Evolutionary conservation across 2,113 vertebrate genomes (phyloP).

Genomic region (Antigone vipio): DNA sequence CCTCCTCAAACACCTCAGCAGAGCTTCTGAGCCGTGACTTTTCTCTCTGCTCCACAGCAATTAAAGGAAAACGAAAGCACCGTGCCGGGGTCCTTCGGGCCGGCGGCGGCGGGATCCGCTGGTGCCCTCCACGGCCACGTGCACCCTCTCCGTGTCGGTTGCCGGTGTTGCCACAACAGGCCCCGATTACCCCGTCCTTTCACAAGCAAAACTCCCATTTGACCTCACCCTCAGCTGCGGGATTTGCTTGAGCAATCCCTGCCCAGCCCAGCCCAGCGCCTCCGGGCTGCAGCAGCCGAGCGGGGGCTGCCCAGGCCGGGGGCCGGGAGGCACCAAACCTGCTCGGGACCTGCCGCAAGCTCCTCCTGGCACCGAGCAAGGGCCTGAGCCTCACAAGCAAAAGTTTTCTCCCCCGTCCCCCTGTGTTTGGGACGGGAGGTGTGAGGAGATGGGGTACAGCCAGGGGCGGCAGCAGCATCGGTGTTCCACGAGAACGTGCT

Average conservation of each 20-base stretch:
- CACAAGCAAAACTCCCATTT: not conserved
- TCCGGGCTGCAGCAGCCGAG: not conserved
- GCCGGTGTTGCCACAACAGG: not conserved
- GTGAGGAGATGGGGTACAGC: not conserved
- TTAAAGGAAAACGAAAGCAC: rapidly evolving
- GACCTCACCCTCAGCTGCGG: not conserved
- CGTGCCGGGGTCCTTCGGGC: rapidly evolving
- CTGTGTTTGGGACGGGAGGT: rapidly evolving
- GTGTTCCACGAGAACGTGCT: not conserved
- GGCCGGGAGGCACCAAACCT: rapidly evolving
- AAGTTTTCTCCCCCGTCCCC: rapidly evolving
- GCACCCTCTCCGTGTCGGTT: too few relatives aligned
- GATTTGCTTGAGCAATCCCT: not conserved
- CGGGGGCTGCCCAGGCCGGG: not conserved
- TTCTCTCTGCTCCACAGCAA: not conserved
- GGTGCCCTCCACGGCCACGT: rapidly evolving
- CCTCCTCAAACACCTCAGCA: rapidly evolving
- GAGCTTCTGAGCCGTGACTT: rapidly evolving
- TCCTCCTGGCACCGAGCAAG: not conserved
- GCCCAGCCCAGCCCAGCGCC: not conserved
- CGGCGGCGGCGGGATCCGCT: rapidly evolving
- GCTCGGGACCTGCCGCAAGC: not conserved
- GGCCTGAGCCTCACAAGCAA: rapidly evolving
- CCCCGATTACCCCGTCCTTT: not conserved
- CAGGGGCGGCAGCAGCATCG: not conserved